Conservation (phyloP, 2,797 vertebrate species). For the Coilia nasus region DNA sequence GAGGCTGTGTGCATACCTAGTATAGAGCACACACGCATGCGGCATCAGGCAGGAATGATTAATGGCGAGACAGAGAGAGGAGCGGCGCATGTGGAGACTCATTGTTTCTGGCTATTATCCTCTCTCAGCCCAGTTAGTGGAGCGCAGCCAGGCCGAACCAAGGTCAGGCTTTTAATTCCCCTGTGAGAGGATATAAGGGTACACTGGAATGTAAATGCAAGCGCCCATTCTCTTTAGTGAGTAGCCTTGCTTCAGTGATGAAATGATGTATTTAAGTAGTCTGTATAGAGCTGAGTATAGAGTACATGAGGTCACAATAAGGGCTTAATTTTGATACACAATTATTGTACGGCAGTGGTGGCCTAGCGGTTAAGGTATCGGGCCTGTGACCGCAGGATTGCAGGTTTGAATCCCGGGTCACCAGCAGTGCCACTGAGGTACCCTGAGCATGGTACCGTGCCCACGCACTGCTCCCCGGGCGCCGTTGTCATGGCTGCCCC, state of each 20-base stretch:
- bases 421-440: no score
- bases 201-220: background rate
- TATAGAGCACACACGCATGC: background rate
- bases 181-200: background rate
- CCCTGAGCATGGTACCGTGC: no score
- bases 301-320: background rate
- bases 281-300: background rate
- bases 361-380: no score
- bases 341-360: no score
- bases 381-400: no score
- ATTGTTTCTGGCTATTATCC: background rate
- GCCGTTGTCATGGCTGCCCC: no score
- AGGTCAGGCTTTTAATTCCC: background rate
- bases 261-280: background rate
- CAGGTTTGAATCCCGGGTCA: no score
- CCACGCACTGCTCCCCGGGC: no score
- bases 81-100: background rate
- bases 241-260: background rate
- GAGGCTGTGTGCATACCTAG: conserved; percentile 11
- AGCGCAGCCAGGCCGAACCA: background rate
- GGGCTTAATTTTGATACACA: background rate
- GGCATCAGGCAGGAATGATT: background rate
- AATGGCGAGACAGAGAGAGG: background rate
- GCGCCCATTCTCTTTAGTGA: background rate
- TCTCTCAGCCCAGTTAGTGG: background rate